Evolutionary conservation across 2,888 invertebrate species (phyloP), one percentile per base, ranked within the genome.

Genomic region (Drosophila differens): DNA sequence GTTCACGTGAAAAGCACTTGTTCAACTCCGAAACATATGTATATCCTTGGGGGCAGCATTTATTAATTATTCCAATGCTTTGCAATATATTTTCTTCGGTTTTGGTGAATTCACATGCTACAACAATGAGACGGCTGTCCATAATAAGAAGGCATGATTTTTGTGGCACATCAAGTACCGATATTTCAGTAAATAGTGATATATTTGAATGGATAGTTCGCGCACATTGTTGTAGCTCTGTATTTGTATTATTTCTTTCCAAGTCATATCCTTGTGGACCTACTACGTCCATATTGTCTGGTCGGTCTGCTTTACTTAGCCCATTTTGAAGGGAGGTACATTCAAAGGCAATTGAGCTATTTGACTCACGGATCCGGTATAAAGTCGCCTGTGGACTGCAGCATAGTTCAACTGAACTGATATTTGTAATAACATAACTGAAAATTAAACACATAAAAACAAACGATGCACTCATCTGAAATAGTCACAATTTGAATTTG

Each of bases 41-140:
- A 72, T 90, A 89, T 25, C 90, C 89, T 37, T 78, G 75, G 22
- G 91, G 91, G 70, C 93, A 93, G 61, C 93, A 93, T 72, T 93
- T 93, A 53, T 90, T 86, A 52, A 93, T 82, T 59, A 90, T 72
- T 59, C 85, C 83, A 52, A 92, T 70, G 59, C 67, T 71, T 65
- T 82, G 76, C 22, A 81, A 28, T 25, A 54, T 47, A 16, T 79
- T 75, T 57, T 83, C 65, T 9, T 25, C 16, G 16, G 25, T 47
- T 16, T 59, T 70, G 5, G 41, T 51, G 0, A 57, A 53, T 22
- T 81, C 74, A 57, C 92, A 92, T 22, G 83, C 78, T 37, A 91
- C 64, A 19, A 74, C 74, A 39, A 82, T 70, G 37, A 92, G 75
- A 47, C 73, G 68, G 16, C 69, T 84, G 62, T 85, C 79, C 9